Evolutionary conservation across 2,888 invertebrate genomes (phyloP).

Genomic region (Coelogynopora nodosa): DNA sequence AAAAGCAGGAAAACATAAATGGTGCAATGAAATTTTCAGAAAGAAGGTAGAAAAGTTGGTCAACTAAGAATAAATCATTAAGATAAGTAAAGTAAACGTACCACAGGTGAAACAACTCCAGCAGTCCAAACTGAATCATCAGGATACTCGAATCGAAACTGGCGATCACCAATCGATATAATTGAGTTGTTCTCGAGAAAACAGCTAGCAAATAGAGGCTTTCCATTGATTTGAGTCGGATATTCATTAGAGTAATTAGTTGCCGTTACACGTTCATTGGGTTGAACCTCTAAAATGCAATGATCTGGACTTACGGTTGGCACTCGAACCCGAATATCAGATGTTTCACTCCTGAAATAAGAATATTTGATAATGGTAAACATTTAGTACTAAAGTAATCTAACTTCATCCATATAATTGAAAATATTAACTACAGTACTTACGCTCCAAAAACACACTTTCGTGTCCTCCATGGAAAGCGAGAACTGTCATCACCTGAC

Average conservation of each 20-base stretch:
- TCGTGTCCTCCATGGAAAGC: background rate
- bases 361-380: background rate
- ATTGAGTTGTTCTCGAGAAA: background rate
- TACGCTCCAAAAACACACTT: slow-evolving; percentile 18
- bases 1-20: too few relatives aligned
- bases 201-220: background rate
- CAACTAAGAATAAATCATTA: too few relatives aligned
- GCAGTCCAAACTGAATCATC: background rate
- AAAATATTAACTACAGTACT: background rate
- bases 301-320: slow-evolving; percentile 16
- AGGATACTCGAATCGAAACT: slow-evolving; percentile 3
- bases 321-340: background rate
- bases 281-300: slow-evolving; percentile 8
- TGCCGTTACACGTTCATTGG: background rate
- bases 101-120: background rate
- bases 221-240: background rate
- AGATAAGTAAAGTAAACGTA: background rate
- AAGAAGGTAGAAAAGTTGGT: too few relatives aligned
- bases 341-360: background rate
- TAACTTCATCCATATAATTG: background rate
- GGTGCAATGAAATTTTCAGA: too few relatives aligned
- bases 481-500: slow-evolving; percentile 6
- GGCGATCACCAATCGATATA: background rate
- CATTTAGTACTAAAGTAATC: background rate
- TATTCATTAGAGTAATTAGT: background rate